Conservation (phyloP, 2,888 invertebrate genomes). For the Leptopterna dolabrata region DNA sequence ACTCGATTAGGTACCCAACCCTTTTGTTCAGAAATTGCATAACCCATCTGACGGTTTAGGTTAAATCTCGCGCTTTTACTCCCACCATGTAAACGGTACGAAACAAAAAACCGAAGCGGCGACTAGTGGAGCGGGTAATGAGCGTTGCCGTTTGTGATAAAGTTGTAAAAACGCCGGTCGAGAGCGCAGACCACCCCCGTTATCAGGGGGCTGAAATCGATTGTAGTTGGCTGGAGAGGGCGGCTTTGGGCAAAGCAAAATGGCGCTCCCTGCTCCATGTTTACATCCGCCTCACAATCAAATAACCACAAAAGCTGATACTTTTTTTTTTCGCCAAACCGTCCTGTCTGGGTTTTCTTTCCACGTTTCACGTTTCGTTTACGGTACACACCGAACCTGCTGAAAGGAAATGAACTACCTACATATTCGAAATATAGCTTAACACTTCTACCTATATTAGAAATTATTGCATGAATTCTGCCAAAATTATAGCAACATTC, state of each 20-base stretch:
- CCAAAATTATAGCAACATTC: no score
- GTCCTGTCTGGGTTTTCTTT: not conserved
- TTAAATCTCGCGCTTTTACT: no score
- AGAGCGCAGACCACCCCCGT: constrained; percentile 45
- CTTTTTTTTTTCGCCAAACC: not conserved
- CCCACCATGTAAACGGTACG: not conserved
- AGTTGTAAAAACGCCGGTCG: constrained; percentile 30
- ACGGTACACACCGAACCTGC: not conserved
- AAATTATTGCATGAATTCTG: no score
- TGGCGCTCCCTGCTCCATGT: constrained; percentile 49
- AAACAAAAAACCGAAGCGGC: not conserved
- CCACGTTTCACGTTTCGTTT: not conserved
- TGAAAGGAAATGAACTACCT: no score
- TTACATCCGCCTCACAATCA: constrained; percentile 50
- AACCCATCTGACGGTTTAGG: no score
- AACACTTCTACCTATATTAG: no score
- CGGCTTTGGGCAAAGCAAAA: constrained; percentile 52
- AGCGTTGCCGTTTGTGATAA: constrained; percentile 40
- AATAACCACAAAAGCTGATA: constrained; percentile 46
- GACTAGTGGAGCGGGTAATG: constrained; percentile 28
- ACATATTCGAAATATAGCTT: no score
- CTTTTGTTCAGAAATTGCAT: no score
- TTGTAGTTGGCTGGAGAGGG: constrained; percentile 48
- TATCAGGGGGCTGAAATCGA: constrained; percentile 55
- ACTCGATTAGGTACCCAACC: no score